Conservation (phyloP, 2,888 invertebrate genomes). For the Metopia argyrocephala region DNA sequence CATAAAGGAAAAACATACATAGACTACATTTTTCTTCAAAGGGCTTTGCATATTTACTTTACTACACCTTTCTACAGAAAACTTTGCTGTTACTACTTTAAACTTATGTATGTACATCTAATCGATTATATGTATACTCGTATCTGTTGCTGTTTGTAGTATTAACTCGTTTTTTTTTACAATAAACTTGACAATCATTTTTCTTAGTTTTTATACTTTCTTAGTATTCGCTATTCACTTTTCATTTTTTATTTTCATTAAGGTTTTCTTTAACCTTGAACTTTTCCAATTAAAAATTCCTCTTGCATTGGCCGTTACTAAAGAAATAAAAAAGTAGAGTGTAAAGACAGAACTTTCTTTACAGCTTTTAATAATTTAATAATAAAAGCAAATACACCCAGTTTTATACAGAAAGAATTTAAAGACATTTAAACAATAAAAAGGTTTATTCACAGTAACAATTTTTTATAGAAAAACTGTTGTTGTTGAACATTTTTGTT, state of each 20-base stretch:
- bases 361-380: slow-evolving; percentile 7
- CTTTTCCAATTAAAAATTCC: slow-evolving; percentile 63
- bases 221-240: neutral
- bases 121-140: neutral
- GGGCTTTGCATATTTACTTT: too few relatives aligned
- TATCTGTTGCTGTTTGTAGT: slow-evolving; percentile 39
- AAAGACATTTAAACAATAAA: slow-evolving; percentile 29
- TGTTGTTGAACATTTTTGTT: too few relatives aligned
- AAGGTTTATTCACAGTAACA: too few relatives aligned
- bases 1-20: too few relatives aligned
- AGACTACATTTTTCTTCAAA: too few relatives aligned
- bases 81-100: too few relatives aligned
- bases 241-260: neutral
- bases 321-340: neutral
- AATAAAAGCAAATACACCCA: neutral
- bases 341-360: slow-evolving; percentile 26
- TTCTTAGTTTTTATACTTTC: neutral
- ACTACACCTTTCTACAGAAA: too few relatives aligned
- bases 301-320: slow-evolving; percentile 40
- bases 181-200: slow-evolving; percentile 59
- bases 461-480: too few relatives aligned
- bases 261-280: slow-evolving; percentile 49
- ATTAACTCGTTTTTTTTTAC: slow-evolving; percentile 35
- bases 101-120: too few relatives aligned
- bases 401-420: slow-evolving; percentile 7